Evolutionary conservation across 2,888 invertebrate genomes (phyloP), one percentile per base, ranked within the genome.

Genomic region (Limenitis camilla): DNA sequence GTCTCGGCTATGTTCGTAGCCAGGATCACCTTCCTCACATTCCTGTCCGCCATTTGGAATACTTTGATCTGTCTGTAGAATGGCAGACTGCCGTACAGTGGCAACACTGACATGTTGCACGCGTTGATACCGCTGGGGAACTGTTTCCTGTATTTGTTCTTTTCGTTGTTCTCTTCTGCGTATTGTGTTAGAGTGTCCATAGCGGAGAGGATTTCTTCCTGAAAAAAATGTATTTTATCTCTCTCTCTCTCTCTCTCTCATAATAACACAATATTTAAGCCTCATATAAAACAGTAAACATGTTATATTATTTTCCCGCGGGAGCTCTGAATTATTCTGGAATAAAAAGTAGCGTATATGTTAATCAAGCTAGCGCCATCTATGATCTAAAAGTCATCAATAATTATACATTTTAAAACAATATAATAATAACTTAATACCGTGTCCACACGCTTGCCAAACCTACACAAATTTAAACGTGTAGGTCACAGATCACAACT

Each of bases 1-100:
- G 99, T 96, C 81, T 99, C 99, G 0, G 99, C 98, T 48, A 99
- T 95, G 72, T 99, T 99, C 0, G 98, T 99, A 0, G 98, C 95
- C 5, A 99, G 87, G 0, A 99, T 92, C 27, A 98, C 92, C 82
- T 98, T 99, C 30, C 99, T 88, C 0, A 92, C 90, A 32, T 92
- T 92, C 57, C 90, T 90, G 0, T 92, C 91, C 0, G 92, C 89
- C 7, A 85, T 84, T 65, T 93, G 92, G 73, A 98, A 97, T 1
- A 95, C 97, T 69, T 93, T 69, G 0, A 82, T 60, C 48, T 85
- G 85, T 11, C 56, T 65, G 35, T 80, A 74, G 5, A 73, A 63
- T 0, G 97, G 93, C 52, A 99, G 81, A 32, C 96, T 94, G 4
- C 97, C 98, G 74, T 99, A 97, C 93, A 99, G 93, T 0, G 98